phyloP scores from a whole-genome alignment of 92 coral and sea anemone species.

The Nematostella vectensis region DNA sequence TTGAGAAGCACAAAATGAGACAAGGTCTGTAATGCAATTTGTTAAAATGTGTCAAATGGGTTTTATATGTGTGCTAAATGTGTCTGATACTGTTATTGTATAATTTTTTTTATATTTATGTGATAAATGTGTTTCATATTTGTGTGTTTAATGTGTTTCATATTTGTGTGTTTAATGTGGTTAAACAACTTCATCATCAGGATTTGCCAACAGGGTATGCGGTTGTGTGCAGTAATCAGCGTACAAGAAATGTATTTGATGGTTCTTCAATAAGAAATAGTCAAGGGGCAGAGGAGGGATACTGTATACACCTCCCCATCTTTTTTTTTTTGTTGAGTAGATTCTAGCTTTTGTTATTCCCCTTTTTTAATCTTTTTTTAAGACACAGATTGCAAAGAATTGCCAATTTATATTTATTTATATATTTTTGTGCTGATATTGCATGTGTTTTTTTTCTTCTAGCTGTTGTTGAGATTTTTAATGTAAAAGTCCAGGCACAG shows the following conservation, averaged over 20 bases:
- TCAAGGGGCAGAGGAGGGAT: too few relatives aligned
- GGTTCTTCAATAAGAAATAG: too few relatives aligned
- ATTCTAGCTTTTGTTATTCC: neutral
- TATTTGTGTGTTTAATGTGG: too few relatives aligned
- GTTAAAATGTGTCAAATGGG: neutral
- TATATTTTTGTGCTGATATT: neutral
- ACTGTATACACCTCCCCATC: too few relatives aligned
- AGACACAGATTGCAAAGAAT: too few relatives aligned
- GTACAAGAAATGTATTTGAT: too few relatives aligned
- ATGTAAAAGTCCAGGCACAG: constrained; percentile 70
- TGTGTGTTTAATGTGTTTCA: too few relatives aligned
- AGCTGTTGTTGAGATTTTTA: constrained; percentile 77
- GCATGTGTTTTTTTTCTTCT: constrained; percentile 2
- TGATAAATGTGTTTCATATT: neutral
- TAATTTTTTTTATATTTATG: neutral
- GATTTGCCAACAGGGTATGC: too few relatives aligned
- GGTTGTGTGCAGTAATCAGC: too few relatives aligned
- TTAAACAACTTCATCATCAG: too few relatives aligned
- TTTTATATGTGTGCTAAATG: neutral
- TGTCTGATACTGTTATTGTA: neutral
- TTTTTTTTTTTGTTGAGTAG: too few relatives aligned
- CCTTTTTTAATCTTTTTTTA: neutral
- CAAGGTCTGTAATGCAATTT: constrained; percentile 48
- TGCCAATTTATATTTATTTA: neutral
- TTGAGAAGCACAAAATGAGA: constrained; percentile 88